Percentiles rank a stretch among this genome's conserved stretches.
These are phyloP conservation scores for Galemys pyrenaicus DNA, from an alignment of 2,113 vertebrate genomes.

Conservation along the genomic window DNA sequence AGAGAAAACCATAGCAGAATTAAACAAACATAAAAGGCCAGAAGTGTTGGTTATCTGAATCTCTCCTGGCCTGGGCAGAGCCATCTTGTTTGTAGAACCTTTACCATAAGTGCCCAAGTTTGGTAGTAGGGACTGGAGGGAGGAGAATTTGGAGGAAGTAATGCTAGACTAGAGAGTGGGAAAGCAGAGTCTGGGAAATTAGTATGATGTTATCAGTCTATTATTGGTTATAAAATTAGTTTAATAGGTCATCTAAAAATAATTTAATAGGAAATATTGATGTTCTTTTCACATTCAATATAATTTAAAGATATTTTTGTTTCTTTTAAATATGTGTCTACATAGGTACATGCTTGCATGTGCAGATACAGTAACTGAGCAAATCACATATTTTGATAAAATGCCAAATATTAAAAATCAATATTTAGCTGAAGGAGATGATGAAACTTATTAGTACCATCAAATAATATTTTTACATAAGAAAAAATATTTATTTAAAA, in stretches of 20 bases:
- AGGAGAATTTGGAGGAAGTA: not conserved
- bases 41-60: not conserved
- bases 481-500: not conserved
- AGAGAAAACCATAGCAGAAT: not conserved
- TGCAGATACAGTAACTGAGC: not conserved
- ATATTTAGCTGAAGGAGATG: not conserved
- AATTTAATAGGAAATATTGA: not conserved
- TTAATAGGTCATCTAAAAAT: not conserved
- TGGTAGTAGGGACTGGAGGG: not conserved
- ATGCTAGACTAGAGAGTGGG: not conserved
- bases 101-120: not conserved
- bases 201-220: not conserved
- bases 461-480: not conserved
- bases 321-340: not conserved
- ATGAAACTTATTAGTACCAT: not conserved
- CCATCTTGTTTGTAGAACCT: too few relatives aligned
- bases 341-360: not conserved
- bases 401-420: not conserved
- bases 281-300: not conserved
- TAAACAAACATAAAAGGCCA: not conserved
- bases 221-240: not conserved
- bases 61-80: not conserved
- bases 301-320: not conserved
- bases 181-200: not conserved
- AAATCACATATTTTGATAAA: not conserved